Conservation (phyloP, 2,113 vertebrate species). For the Tiliqua scincoides region DNA sequence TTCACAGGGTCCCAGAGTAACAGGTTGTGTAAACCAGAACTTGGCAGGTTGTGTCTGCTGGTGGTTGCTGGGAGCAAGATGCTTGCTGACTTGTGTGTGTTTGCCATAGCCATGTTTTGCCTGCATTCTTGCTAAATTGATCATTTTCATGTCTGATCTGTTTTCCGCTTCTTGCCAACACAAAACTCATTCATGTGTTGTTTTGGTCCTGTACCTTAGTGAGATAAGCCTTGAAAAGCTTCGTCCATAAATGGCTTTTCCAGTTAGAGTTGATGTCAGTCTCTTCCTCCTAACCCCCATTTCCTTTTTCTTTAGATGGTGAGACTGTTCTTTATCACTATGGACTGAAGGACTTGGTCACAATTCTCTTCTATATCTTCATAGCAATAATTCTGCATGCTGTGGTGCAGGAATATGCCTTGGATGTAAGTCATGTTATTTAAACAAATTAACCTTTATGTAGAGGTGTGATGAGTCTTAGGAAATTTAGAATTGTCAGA, state of each 20-base stretch:
- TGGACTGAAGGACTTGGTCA: slow-evolving; percentile 91
- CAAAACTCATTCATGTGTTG: neutral
- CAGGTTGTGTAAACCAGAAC: neutral
- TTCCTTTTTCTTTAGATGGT: slow-evolving; percentile 81
- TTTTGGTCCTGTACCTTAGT: neutral
- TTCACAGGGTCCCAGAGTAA: neutral
- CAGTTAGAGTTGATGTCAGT: neutral
- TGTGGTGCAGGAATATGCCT: slow-evolving; percentile 93
- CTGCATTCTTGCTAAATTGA: neutral
- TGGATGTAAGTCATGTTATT: slow-evolving; percentile 86
- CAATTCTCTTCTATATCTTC: slow-evolving; percentile 94
- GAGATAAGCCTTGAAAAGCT: neutral
- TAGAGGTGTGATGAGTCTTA: no score
- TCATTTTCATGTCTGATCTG: neutral
- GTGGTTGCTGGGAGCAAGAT: neutral
- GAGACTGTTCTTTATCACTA: slow-evolving; percentile 92
- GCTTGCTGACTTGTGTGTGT: neutral
- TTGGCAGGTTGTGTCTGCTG: neutral
- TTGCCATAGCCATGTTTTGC: neutral
- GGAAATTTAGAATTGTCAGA: neutral
- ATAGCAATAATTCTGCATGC: slow-evolving; percentile 94
- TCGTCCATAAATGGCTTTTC: neutral
- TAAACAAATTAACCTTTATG: no score
- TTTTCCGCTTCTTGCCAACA: neutral
- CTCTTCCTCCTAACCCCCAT: fast-evolving